Base-by-base conservation (phyloP, 2,888 invertebrate species). In the Unio pictorum region DNA sequence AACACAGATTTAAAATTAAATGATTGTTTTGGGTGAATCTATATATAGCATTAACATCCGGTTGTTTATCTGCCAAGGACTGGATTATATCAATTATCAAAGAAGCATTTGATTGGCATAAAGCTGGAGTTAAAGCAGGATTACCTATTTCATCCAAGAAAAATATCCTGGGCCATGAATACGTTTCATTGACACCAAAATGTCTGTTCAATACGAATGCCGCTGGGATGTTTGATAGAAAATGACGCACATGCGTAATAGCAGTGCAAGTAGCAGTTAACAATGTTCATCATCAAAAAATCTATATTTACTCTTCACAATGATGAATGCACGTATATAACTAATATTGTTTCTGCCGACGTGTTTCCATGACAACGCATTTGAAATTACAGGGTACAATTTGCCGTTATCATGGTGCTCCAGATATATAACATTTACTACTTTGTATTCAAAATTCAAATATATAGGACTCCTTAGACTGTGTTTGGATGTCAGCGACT, bases 231-330 rank as follows among this genome's bases (percentile, higher is more conserved):
- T n/a, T n/a, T n/a, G n/a, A n/a, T n/a, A n/a, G n/a, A n/a, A n/a
- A n/a, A n/a, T n/a, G n/a, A n/a, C n/a, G n/a, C n/a, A n/a, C n/a
- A n/a, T n/a, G n/a, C n/a, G n/a, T n/a, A n/a, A n/a, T n/a, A n/a
- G n/a, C n/a, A n/a, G n/a, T n/a, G n/a, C n/a, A n/a, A n/a, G n/a
- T n/a, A n/a, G n/a, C n/a, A n/a, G n/a, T n/a, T n/a, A n/a, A n/a
- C n/a, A n/a, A n/a, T n/a, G n/a, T n/a, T n/a, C 68, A 55, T 72
- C 72, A 66, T 68, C 72, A 59, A 68, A 72, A 62, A 68, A n/a
- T 68, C 71, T 68, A 72, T 11, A 72, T 72, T 6, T 55, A 55
- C 26, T 72, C 61, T 4, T 66, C 72, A 0, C 62, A 55, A 54
- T 64, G 68, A n/a, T 68, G 65, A 17, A 72, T 72, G 72, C 72